phyloP scores from a whole-genome alignment of 2,888 invertebrate genomes.

The Gibbula magus region DNA sequence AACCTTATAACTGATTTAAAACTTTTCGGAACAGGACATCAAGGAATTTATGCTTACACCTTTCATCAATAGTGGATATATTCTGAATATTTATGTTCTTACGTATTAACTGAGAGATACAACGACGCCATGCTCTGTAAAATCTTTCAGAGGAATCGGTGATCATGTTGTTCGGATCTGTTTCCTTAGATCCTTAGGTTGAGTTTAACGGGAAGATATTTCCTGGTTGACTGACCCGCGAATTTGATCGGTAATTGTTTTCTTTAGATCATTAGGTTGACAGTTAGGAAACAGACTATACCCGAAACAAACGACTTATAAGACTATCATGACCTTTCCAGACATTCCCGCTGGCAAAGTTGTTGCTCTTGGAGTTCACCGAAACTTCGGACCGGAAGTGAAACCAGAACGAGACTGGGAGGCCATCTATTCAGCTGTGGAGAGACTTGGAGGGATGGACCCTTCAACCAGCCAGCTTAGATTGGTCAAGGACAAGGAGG shows the following conservation, averaged over 20 bases:
- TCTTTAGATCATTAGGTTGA: neutral
- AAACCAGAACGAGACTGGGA: conserved; percentile 26
- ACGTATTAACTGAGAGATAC: no score
- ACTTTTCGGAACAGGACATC: no score
- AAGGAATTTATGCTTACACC: no score
- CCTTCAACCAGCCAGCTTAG: conserved; percentile 9
- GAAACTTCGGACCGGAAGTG: neutral
- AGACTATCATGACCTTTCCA: neutral
- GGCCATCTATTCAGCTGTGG: conserved; percentile 27
- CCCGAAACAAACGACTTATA: no score
- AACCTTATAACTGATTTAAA: no score
- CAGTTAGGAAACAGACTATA: no score
- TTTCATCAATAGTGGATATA: no score
- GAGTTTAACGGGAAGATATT: neutral
- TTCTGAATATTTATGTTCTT: no score
- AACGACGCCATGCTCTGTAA: no score
- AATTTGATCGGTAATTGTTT: neutral
- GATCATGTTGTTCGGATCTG: no score
- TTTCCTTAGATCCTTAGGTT: no score
- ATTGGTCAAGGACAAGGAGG: conserved; percentile 19
- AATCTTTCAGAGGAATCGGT: no score
- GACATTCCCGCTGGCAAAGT: conserved; percentile 15
- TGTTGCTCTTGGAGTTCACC: conserved; percentile 26
- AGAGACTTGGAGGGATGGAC: conserved; percentile 19
- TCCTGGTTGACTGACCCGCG: neutral